phyloP scores from a whole-genome alignment of 2,113 vertebrate genomes.

The Hydrolagus affinis region DNA sequence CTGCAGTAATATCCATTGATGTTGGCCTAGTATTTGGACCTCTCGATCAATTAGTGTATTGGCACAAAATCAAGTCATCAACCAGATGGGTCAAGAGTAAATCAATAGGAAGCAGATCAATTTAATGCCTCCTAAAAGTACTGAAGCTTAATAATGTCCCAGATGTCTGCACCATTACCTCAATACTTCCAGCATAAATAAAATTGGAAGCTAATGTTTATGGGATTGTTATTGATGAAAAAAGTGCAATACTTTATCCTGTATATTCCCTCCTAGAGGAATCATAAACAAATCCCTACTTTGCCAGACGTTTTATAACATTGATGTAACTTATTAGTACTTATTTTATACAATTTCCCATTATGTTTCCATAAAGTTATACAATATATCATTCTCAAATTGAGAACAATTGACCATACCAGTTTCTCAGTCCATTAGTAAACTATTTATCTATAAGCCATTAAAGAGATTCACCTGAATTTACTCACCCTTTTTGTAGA shows the following conservation, averaged over 20 bases:
- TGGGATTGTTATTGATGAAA: background rate
- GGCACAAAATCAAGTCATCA: background rate
- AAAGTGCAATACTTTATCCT: background rate
- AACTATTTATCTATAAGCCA: background rate
- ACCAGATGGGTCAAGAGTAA: background rate
- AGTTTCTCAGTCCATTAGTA: background rate
- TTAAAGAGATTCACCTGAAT: background rate
- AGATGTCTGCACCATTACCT: background rate
- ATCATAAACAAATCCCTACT: no score
- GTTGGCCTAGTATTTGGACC: background rate
- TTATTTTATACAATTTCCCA: background rate
- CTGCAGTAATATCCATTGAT: background rate
- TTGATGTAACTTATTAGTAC: background rate
- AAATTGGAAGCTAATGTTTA: conserved; percentile 7
- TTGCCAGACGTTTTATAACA: no score
- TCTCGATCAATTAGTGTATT: background rate
- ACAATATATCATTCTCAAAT: background rate
- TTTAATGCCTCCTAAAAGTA: background rate
- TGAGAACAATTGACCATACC: background rate
- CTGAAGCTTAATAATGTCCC: background rate
- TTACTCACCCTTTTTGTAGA: background rate
- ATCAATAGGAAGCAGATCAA: conserved; percentile 3
- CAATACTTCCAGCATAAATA: background rate
- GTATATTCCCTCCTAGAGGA: background rate
- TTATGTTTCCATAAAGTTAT: background rate